Base-by-base conservation (phyloP, 2,797 vertebrate species). In the Ara ararauna region DNA sequence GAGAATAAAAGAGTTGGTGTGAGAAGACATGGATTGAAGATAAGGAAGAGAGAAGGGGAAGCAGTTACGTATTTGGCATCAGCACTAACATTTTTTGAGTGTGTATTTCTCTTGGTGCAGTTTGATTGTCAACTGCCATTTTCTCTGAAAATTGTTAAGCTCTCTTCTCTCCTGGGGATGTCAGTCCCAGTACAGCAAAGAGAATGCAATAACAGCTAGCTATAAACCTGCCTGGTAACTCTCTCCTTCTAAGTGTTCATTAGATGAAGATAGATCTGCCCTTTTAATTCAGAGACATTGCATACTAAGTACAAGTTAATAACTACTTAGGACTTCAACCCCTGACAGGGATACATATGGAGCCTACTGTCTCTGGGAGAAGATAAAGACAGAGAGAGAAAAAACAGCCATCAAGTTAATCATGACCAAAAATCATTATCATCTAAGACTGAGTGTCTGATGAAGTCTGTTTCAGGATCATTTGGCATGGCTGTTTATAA, bases 161-260 rank as follows among this genome's bases (percentile, higher is more conserved):
- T 76, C 36, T 73, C 30, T 58, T 67, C 54, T 89, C 38, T 85
- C 77, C 13, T 50, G 45, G 6, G 42, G 58, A 80, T 51, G n/a
- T 70, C 85, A 62, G 30, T 54, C 73, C 36, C 84, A 90, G 60
- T 23, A 88, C 50, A 81, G 70, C 38, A 72, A 86, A 44, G 42
- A 76, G 38, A 67, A 73, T 27, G 61, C 74, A 90, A 86, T 88
- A 73, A 90, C 51, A 90, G 56, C 80, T 62, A 60, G 76, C 76
- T 93, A 82, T 68, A 94, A 96, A 96, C 89, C 87, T 67, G 94
- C 85, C 62, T 24, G 73, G 95, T 95, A 89, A 96, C 89, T 94
- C 53, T 81, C 85, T 45, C 45, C 13, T 48, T 94, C 80, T 70
- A 90, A 78, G 86, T 32, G 80, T 61, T 94, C 91, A 94, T 94